Base-by-base conservation (phyloP, 2,113 vertebrate genomes). In the Tragelaphus strepsiceros region DNA sequence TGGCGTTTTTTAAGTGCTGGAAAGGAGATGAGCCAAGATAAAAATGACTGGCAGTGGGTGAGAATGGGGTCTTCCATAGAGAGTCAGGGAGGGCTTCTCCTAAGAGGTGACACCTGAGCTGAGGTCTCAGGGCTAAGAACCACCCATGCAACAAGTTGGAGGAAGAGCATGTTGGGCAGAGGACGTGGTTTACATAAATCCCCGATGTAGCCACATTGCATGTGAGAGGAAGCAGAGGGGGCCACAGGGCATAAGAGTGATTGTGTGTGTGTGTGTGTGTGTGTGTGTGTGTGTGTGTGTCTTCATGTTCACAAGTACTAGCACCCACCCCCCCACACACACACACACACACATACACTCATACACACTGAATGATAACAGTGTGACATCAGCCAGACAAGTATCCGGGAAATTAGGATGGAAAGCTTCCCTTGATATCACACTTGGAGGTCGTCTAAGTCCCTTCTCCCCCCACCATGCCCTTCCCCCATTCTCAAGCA, bases 261-360 rank as follows among this genome's bases (percentile, higher is more conserved):
- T 43, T 43, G 43, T 43, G 53, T 19, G 0, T 78, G 13, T 1
- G 5, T n/a, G 53, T 46, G 19, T n/a, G 32, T 32, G 11, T 71
- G 14, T 39, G 30, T 39, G 24, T 51, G 30, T 53, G 14, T 59
- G 24, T 54, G 64, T 49, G 32, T 62, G 89, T 28, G 2, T 19
- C 2, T 12, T 3, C 26, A 30, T 5, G 21, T 49, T 12, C 17
- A 51, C 9, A 24, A 53, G 19, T 19, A 19, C 78, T n/a, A 53
- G 80, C 11, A 9, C 0, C 2, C 21, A 6, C 12, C 5, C 0
- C 1, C 21, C 46, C 46, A 4, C 39, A 39, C 39, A 39, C 14
- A 11, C 13, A 12, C 43, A 17, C 21, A 7, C 1, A 2, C 22
- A 15, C 39, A 77, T 4, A 30, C 15, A 78, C 51, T 39, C 24